These are phyloP conservation scores for Amblyopsis hoosieri DNA, from an alignment of 2,797 vertebrate genomes.

Conservation along the genomic window DNA sequence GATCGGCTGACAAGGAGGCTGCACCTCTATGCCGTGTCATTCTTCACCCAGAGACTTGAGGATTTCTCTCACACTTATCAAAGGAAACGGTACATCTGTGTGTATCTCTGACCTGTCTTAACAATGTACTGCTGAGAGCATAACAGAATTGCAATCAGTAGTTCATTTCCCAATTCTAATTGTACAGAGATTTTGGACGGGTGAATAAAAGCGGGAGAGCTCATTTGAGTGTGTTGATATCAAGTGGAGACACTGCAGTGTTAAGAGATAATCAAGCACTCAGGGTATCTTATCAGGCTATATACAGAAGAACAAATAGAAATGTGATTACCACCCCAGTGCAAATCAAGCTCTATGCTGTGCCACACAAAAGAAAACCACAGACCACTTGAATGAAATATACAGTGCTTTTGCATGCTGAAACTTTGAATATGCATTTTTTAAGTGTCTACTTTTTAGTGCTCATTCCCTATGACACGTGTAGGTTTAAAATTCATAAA, in stretches of 20 bases:
- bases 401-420: neutral
- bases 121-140: constrained; percentile 44
- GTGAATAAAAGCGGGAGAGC: constrained; percentile 28
- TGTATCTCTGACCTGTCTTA: constrained; percentile 46
- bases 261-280: constrained; percentile 30
- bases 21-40: constrained; percentile 39
- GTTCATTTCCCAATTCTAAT: constrained; percentile 35
- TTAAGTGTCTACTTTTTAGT: no score
- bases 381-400: neutral
- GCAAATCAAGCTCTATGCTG: constrained; percentile 4
- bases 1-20: constrained; percentile 43
- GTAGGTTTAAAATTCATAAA: no score
- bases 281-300: constrained; percentile 10
- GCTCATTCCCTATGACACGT: no score
- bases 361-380: constrained; percentile 13
- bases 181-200: constrained; percentile 21
- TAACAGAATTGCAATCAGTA: constrained; percentile 43
- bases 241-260: constrained; percentile 29
- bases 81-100: constrained; percentile 55
- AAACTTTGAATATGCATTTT: no score
- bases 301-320: constrained; percentile 33
- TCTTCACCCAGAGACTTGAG: constrained; percentile 49
- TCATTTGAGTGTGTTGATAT: constrained; percentile 38
- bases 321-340: constrained; percentile 22
- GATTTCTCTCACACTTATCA: constrained; percentile 44